Base-by-base conservation (phyloP, 2,888 invertebrate species). In the Rhagonycha fulva region DNA sequence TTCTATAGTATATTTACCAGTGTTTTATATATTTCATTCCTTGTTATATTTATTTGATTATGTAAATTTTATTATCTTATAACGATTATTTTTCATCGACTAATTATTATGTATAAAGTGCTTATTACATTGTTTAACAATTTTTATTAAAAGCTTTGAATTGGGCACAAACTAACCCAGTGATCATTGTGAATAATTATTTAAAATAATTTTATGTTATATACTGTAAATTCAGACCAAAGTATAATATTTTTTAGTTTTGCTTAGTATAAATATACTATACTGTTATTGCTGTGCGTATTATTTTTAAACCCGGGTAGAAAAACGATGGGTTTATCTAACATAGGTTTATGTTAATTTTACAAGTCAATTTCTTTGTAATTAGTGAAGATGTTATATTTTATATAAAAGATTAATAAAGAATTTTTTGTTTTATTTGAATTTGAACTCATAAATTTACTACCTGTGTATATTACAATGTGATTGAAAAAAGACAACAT, bases 361-460 rank as follows among this genome's bases (percentile, higher is more conserved):
- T 26, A 14, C 23, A 24, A 76, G 76, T 76, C 76, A 76, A 76
- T 76, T 76, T 71, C 26, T 30, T 74, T 66, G 23, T 66, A 66
- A 66, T 71, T 76, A 76, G 62, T 60, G 68, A 72, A 74, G 71
- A 71, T 75, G 75, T 75, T 76, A 76, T 76, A 74, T 76, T 76
- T 76, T 76, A 69, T 74, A 76, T 67, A 71, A 76, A 76, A 76
- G n/a, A 24, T 24, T 24, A 66, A 66, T 66, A 66, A 24, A 66
- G 47, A 47, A 47, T 7, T 47, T 47, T 66, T 66, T 66, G 24
- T 66, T 66, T 23, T 66, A 66, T 66, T 66, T 66, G 11, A 24
- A 63, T 24, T 63, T 23, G 9, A n/a, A n/a, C n/a, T n/a, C n/a
- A n/a, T n/a, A n/a, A n/a, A n/a, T n/a, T n/a, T n/a, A n/a, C n/a